Evolutionary conservation across 2,113 vertebrate genomes (phyloP).

Genomic region (Sinocyclocheilus anshuiensis): DNA sequence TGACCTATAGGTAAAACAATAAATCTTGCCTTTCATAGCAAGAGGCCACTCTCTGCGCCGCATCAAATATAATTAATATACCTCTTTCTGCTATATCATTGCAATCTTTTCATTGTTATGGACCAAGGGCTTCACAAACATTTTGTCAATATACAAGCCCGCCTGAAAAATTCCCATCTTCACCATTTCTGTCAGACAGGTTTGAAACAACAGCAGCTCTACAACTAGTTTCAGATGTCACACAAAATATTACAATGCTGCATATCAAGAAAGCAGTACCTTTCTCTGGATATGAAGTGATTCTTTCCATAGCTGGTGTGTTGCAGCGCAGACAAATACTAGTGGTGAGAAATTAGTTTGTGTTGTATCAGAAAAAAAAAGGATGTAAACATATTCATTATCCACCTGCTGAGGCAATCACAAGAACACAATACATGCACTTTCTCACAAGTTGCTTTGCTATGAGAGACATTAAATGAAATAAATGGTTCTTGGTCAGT

Average conservation of each 20-base stretch:
- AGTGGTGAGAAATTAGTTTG: conserved; percentile 19
- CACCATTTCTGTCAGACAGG: conserved; percentile 22
- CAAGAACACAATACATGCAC: not conserved
- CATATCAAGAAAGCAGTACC: not conserved
- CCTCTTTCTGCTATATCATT: conserved; percentile 38
- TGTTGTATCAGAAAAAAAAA: not conserved
- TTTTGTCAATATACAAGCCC: conserved; percentile 34
- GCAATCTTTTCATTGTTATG: conserved; percentile 49
- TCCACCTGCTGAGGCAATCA: conserved; percentile 24
- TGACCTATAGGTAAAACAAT: conserved; percentile 60
- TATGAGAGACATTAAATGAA: not conserved
- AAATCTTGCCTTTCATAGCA: conserved; percentile 55
- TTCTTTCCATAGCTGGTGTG: not conserved
- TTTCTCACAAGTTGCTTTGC: conserved; percentile 8
- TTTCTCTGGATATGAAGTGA: conserved; percentile 12
- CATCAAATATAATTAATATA: conserved; percentile 56
- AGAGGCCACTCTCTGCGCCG: conserved; percentile 27
- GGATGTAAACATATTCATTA: conserved; percentile 37
- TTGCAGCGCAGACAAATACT: not conserved
- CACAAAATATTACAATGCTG: conserved; percentile 8
- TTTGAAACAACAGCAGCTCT: not conserved
- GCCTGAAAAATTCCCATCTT: conserved; percentile 27
- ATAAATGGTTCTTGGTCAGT: not conserved
- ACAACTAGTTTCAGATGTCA: conserved; percentile 8
- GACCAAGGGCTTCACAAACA: conserved; percentile 26